Evolutionary conservation across 1,140 invertebrate species (phyloP), one percentile per base, ranked within the genome.

Genomic region (Mycetomoellerius zeteki): DNA sequence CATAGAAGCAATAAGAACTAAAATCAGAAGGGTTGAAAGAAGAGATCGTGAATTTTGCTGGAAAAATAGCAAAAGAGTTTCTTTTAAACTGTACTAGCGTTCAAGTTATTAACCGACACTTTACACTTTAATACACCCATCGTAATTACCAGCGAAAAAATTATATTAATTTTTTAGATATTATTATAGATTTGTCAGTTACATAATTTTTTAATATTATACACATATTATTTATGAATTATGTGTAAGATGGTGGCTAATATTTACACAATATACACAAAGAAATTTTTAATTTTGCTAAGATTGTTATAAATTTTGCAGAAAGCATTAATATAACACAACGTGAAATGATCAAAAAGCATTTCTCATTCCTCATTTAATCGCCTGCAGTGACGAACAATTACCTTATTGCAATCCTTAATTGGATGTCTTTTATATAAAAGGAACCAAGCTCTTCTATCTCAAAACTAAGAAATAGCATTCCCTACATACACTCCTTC

Each of bases 331-430:
- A 73, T 60, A 50, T 47, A 84, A 84, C 43, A 24, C 37, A 21
- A 65, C 27, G 27, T 47, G 30, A 84, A 21, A 73, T 62, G 37
- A 84, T 73, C 37, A 84, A 73, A 84, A 73, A 84, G 54, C 69
- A 47, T 60, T 84, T 60, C 8, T 33, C 21, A 19, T 73, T 24
- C 14, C 1, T n/a, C 54, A 60, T 75, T 84, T 84, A 73, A 37
- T 58, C 19, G 69, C 14, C 54, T 75, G 54, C 24, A 75, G 27
- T 27, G 60, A 75, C 37, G 24, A 27, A 84, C 50, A 84, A 84
- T 84, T 75, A 84, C 8, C n/a, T 58, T 73, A 84, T 75, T 84
- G 58, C 54, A 73, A 62, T 62, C 67, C 37, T 75, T 84, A 84
- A 84, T 84, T 84, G 54, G 33, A 82, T 24, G 52, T 3, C 54